These are phyloP conservation scores for Tenthredo amoena DNA, from an alignment of 2,888 invertebrate genomes.

Conservation along the genomic window DNA sequence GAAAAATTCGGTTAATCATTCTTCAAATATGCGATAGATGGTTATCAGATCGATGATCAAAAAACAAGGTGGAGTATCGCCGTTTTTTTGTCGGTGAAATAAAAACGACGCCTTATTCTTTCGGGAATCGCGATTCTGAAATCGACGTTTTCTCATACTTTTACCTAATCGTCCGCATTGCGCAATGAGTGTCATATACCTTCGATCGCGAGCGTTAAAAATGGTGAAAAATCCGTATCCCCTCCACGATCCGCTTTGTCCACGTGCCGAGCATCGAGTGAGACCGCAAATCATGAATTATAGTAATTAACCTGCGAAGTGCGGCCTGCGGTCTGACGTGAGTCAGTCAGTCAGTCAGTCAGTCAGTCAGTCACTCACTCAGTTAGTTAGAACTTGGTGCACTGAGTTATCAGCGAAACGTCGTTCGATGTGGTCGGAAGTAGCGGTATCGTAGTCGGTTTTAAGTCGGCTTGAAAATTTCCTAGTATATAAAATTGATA, in stretches of 20 bases:
- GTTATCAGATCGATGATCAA: background rate
- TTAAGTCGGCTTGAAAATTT: background rate
- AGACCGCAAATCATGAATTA: background rate
- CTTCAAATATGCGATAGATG: background rate
- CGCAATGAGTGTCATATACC: too few species aligned
- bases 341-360: background rate
- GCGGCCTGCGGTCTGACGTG: background rate
- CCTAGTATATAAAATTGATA: background rate
- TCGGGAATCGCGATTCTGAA: too few species aligned
- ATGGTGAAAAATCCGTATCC: background rate
- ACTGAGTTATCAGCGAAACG: slow-evolving; percentile 74
- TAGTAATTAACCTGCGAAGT: background rate
- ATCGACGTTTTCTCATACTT: too few species aligned
- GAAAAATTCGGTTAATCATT: background rate
- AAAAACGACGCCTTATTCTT: background rate
- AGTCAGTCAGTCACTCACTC: background rate
- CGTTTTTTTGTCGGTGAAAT: background rate
- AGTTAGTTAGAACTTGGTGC: background rate
- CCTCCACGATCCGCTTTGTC: background rate
- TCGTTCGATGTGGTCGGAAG: slow-evolving; percentile 70
- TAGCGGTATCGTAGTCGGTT: slow-evolving; percentile 51
- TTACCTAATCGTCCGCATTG: too few species aligned
- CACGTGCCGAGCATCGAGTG: slow-evolving; percentile 14
- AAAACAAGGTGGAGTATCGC: background rate
- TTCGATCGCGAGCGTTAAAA: background rate